Percentiles rank a stretch among this genome's conserved stretches.
Conservation (phyloP, 53 echinoderm and acorn worm species). For the Mesocentrotus franciscanus region DNA sequence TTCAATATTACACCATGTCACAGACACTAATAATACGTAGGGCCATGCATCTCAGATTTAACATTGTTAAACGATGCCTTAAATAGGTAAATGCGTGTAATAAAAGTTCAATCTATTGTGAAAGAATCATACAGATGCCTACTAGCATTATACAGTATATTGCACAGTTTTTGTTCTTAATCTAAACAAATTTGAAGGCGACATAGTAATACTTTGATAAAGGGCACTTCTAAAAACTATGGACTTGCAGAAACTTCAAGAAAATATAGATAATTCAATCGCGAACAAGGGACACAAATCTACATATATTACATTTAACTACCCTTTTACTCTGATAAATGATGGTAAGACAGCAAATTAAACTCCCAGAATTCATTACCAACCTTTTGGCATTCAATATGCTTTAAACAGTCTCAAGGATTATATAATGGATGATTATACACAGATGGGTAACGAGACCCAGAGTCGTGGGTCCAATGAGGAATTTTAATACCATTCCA, state of each 20-base stretch:
- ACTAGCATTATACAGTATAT: not conserved
- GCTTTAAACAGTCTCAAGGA: not conserved
- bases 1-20: too few relatives aligned
- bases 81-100: too few relatives aligned
- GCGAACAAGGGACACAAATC: not conserved
- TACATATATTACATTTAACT: not conserved
- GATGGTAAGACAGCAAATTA: not conserved
- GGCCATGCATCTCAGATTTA: too few relatives aligned
- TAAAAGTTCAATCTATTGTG: not conserved
- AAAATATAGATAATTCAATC: not conserved
- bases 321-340: not conserved
- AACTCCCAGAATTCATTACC: not conserved
- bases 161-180: not conserved
- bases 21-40: too few relatives aligned
- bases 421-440: not conserved
- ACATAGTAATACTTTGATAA: not conserved
- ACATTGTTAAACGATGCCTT: too few relatives aligned
- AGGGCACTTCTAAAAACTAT: not conserved
- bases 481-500: too few relatives aligned
- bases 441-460: not conserved
- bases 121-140: not conserved
- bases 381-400: not conserved
- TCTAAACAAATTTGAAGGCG: not conserved
- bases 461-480: too few relatives aligned
- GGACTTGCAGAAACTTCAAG: not conserved